Evolutionary conservation across 2,797 vertebrate species (phyloP), one percentile per base, ranked within the genome.

Genomic region (Serranus cabrilla): DNA sequence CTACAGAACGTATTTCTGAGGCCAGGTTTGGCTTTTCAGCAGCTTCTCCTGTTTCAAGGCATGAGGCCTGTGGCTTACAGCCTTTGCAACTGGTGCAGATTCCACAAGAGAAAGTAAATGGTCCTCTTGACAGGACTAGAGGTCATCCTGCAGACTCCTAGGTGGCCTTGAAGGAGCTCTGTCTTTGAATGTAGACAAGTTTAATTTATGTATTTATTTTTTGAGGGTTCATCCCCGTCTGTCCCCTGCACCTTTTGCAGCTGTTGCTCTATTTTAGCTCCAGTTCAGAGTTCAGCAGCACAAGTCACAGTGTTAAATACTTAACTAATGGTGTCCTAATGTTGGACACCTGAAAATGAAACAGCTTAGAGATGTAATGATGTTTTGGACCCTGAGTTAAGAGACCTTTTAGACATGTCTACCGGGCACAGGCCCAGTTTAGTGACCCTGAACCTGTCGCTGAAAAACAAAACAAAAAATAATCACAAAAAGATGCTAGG

Each of bases 11-110:
- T 94, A 93, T 92, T 91, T 94, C 91, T 90, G 87, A 86, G 81
- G 86, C 87, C 89, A 93, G 90, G 87, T 94, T 94, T 92, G 92
- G 85, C 92, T 94, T 94, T 95, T 94, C 93, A 94, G 92, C 91
- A 89, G 90, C 89, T 88, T 92, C 94, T 96, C 91, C 56, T 23
- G 87, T 96, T 96, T 94, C 95, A 93, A 78, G 86, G 86, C 86
- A 74, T 63, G 88, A 86, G 82, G 89, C 82, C 82, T 68, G 76
- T 66, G 86, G 81, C 87, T 89, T 85, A 80, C 83, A 86, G 91
- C 78, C 90, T 89, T 80, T 92, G 92, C 90, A 86, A 93, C 90
- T 83, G 82, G 56, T 91, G 91, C 92, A 93, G 89, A 95, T 95
- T 95, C 94, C 94, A 90, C 42, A 51, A 74, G 87, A 83, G 93